Evolutionary conservation across 2,888 invertebrate genomes (phyloP), one percentile per base, ranked within the genome.

Genomic region (Charanyca ferruginea): DNA sequence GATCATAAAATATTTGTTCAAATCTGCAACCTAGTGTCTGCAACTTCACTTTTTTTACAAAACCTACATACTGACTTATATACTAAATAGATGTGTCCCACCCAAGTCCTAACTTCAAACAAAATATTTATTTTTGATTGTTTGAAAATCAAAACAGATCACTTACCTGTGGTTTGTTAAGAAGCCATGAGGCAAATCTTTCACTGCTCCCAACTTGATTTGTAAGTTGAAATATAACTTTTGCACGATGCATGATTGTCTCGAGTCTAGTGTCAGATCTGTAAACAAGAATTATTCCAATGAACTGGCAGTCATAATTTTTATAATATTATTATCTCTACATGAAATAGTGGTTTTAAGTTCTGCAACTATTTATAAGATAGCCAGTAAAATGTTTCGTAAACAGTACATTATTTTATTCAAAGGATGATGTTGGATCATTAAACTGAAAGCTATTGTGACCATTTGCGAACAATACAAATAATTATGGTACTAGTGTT

Each of bases 121-220:
- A 11, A 16, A 4, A 1, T 1, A 0, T 0, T 4, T 7, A n/a
- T 28, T 28, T 18, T 25, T 47, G 6, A 1, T 25, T 25, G 6
- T 9, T 41, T 28, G 1, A n/a, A 20, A 51, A 35, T 22, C 0
- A 11, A 35, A 67, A 38, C 0, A 23, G 38, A 20, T 55, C n/a
- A 90, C 94, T 91, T 87, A 94, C 92, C 94, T 95, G 95, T 85
- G 96, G 95, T 93, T 96, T 96, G 80, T 96, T 96, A 57, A 98
- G 94, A 68, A 98, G 96, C 98, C 98, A 98, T 90, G 97, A 96
- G 83, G 97, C 98, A 92, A 98, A 97, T 89, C 97, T 97, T 90
- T 97, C 97, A 78, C 96, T 93, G 76, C 96, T 96, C 87, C 97
- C 96, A 78, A 96, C 91, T 91, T 96, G 95, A 74, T 96, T 97